Evolutionary conservation across 2,888 invertebrate genomes (phyloP), one percentile per base, ranked within the genome.

Genomic region (Linyphia triangularis): DNA sequence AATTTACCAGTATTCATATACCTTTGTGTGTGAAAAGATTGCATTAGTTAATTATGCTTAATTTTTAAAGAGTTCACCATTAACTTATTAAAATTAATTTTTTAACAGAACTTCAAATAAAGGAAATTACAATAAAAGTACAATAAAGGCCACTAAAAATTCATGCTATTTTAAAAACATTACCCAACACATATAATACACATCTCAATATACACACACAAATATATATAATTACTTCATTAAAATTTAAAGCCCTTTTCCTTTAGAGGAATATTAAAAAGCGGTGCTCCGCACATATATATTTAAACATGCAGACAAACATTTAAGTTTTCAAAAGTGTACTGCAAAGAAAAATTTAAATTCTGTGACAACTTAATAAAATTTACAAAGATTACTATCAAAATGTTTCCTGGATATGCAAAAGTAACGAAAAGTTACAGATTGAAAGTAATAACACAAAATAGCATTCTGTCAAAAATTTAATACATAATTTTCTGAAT

Each of bases 401-500:
- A 75, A 61, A 30, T 43, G 61, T 63, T 30, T 79, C 37, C 33
- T 69, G 69, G 28, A 70, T 81, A 81, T n/a, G 77, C 24, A 51
- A 57, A 81, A 77, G 63, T 40, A 19, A 75, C 51, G 19, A 84
- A 73, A 33, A 70, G 37, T 72, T 72, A 82, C n/a, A 51, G 13
- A 70, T 67, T 81, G 65, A 75, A 83, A 72, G n/a, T n/a, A n/a
- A 72, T 40, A 57, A 40, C 33, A 59, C 28, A 81, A 78, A 59
- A 79, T 22, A 24, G 43, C 16, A 51, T 40, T 19, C 7, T 33
- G 19, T 59, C 24, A 81, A 81, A 51, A 51, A 57, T 59, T 81
- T 81, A 59, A 69, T 69, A 81, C 85, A 69, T 40, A 82, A 70
- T 75, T 70, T 81, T 88, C 86, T 81, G 81, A 88, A 81, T 73